Percentiles rank a stretch among this genome's conserved stretches.
Evolutionary conservation across 2,888 invertebrate genomes (phyloP).

Genomic region (Oligia latruncula): DNA sequence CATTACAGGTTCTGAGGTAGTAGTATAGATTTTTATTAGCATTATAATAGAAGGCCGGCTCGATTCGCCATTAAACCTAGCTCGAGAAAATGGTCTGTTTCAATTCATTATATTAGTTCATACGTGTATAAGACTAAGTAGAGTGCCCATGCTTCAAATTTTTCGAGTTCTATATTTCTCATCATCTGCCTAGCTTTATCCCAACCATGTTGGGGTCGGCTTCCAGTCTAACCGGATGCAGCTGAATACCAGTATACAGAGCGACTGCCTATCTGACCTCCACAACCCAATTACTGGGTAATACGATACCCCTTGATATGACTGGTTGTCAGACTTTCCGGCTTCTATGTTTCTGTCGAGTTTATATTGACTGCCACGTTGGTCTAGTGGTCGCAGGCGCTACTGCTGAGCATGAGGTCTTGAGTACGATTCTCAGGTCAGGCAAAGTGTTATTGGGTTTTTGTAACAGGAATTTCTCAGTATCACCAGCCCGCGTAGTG

Average conservation of each 20-base stretch:
- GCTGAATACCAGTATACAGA: too few species aligned
- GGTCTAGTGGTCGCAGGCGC: too few species aligned
- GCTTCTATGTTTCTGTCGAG: too few species aligned
- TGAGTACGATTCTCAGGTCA: neutral
- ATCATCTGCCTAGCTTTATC: too few species aligned
- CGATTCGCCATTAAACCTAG: conserved; percentile 78
- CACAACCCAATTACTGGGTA: too few species aligned
- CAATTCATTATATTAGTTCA: conserved; percentile 82
- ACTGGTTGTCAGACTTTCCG: too few species aligned
- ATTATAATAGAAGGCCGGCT: conserved; percentile 50
- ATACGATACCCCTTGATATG: too few species aligned
- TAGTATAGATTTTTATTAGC: conserved; percentile 56
- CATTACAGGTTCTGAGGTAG: conserved; percentile 39
- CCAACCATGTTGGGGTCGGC: too few species aligned
- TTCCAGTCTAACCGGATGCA: too few species aligned
- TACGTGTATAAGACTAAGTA: conserved; percentile 75
- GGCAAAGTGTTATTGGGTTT: neutral
- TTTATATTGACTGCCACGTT: neutral
- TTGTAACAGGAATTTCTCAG: neutral
- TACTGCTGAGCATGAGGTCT: neutral
- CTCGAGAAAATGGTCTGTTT: conserved; percentile 82
- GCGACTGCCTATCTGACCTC: too few species aligned
- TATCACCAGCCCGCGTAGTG: neutral
- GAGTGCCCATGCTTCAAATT: conserved; percentile 68
- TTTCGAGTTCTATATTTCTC: neutral